phyloP scores from a whole-genome alignment of 2,113 vertebrate species.

The Thryonomys swinderianus region DNA sequence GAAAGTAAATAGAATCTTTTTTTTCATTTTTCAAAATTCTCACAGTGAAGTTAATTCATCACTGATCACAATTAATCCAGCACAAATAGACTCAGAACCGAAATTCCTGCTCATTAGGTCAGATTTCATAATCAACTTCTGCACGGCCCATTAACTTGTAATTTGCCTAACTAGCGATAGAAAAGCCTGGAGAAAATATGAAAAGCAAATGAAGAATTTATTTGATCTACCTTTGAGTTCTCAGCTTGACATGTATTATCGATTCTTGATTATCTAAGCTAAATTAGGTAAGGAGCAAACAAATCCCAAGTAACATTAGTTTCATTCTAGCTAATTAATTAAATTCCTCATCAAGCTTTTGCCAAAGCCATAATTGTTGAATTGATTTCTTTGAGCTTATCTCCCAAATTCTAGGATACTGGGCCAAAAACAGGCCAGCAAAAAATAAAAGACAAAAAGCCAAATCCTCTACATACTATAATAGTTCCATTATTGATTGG shows the following conservation, averaged over 20 bases:
- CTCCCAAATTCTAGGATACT: not conserved
- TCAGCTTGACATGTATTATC: not conserved
- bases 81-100: not conserved
- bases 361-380: slow-evolving; percentile 26
- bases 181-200: slow-evolving; percentile 44
- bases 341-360: slow-evolving; percentile 34
- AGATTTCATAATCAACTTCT: slow-evolving; percentile 40
- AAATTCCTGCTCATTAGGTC: not conserved
- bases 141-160: slow-evolving; percentile 29
- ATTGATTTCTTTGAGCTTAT: slow-evolving; percentile 30
- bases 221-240: slow-evolving; percentile 46
- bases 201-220: slow-evolving; percentile 44
- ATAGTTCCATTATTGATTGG: not conserved
- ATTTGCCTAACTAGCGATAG: slow-evolving; percentile 34
- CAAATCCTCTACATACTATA: not conserved
- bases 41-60: not conserved
- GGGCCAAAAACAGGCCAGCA: not conserved
- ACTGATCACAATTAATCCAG: not conserved
- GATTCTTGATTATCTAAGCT: slow-evolving; percentile 67
- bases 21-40: not conserved
- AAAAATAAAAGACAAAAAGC: slow-evolving; percentile 10
- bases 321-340: slow-evolving; percentile 55
- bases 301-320: slow-evolving; percentile 53
- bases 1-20: slow-evolving; percentile 8
- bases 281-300: slow-evolving; percentile 60